Base-by-base conservation (phyloP, 92 coral and sea anemone genomes). In the Nematostella vectensis region DNA sequence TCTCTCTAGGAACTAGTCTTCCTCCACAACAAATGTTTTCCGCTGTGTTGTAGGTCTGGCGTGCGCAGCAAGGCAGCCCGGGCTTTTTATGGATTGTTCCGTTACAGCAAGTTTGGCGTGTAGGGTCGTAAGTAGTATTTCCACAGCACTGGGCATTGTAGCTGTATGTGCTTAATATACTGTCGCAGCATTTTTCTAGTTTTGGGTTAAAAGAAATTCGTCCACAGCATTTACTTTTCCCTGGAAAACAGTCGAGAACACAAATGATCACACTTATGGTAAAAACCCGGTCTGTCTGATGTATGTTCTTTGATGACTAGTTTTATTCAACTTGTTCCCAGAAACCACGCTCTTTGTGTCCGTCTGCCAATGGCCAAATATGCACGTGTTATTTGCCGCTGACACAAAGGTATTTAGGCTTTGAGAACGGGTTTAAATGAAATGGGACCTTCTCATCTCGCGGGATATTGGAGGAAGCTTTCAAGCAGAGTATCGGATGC, bases 21-120 rank as follows among this genome's bases (percentile, higher is more conserved):
- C 58, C 54, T 0, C 58, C 61, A 42, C 79, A 72, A 15, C 79
- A 72, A 31, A 57, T 20, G 19, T 65, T 43, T 3, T 27, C 58
- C 11, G 25, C 26, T 0, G 23, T 12, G 27, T 47, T 16, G 20
- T 72, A 73, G 2, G 67, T 42, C 3, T 27, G 22, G 16, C 23
- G 11, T 13, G 36, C 54, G 31, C 79, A 73, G 50, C 79, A 73
- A 0, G 48, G 47, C 9, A 67, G 30, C 11, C 63, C 49, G 33
- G 73, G 45, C 24, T 27, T 37, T 45, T 47, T 23, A 13, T 47
- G 30, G 21, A 67, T 27, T 1, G 27, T 47, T 24, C 30, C 42
- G 11, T 56, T 8, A 22, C 73, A 67, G 21, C 73, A 67, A 0
- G 73, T 67, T 20, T 63, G 27, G 20, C 40, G 11, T 1, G 55